Evolutionary conservation across 2,113 vertebrate genomes (phyloP), one percentile per base, ranked within the genome.

Genomic region (Psittacara wagleri): DNA sequence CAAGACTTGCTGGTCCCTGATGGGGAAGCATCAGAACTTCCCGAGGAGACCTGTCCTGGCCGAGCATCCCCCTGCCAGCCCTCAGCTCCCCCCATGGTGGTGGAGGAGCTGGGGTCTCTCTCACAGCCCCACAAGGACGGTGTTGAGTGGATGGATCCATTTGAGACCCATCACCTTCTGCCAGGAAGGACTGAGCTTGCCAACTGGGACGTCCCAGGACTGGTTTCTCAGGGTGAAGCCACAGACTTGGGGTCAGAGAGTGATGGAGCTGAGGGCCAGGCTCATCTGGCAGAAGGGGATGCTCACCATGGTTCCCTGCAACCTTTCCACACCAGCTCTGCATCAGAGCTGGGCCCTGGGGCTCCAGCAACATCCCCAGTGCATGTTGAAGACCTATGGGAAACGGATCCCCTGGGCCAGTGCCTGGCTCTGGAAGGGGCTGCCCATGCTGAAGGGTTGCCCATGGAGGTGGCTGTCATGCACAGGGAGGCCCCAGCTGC

Each of bases 101-200:
- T 33, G 27, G 94, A 96, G 87, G 98, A 96, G 94, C 96, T 96
- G 33, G 97, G 95, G 57, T 98, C 97, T 16, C 96, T 59, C 49
- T 69, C 55, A 8, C 46, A 27, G n/a, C 97, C 97, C 57, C 85
- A 49, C 5, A 96, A 97, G 39, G 88, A 54, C 7, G 67, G 39
- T 10, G 1, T 31, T 7, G 75, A 95, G 92, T 97, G 90, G 74
- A 37, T 75, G 17, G 96, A 96, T 73, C 87, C 70, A 4, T 59
- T 67, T 11, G 9, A 88, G 48, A 61, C n/a, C 81, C 83, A 12
- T 70, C 87, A 77, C 33, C 46, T 83, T 48, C 92, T 79, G 24
- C 94, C 88, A 70, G 96, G 61, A 90, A 95, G 93, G 75, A 83
- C 93, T 17, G 93, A 96, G 51, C 44, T 94, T 1, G 0, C 92